Percentiles rank a stretch among this genome's conserved stretches.
These are phyloP conservation scores for Schlechtendalia chinensis DNA, from an alignment of 1,140 invertebrate species.

Conservation along the genomic window DNA sequence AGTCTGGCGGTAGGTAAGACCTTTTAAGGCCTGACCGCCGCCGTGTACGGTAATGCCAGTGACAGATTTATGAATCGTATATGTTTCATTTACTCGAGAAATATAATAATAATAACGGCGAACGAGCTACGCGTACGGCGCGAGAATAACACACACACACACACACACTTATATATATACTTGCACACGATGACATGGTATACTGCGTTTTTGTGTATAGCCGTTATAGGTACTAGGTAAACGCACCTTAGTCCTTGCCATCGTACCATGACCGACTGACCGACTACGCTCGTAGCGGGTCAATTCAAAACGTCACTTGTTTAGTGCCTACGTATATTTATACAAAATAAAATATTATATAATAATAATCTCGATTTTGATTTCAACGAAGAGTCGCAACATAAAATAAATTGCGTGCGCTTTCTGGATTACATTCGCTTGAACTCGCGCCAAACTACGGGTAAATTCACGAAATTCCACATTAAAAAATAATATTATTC, in stretches of 20 bases:
- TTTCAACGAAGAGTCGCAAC: no score
- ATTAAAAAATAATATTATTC: no score
- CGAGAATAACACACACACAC: neutral
- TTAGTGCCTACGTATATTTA: no score
- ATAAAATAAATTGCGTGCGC: no score
- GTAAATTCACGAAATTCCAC: no score
- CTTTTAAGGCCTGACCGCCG: conserved; percentile 44
- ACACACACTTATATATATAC: neutral
- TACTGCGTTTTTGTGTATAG: neutral
- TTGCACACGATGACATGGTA: neutral
- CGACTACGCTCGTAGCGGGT: neutral
- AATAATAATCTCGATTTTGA: no score
- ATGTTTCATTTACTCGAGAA: conserved; percentile 46
- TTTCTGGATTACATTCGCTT: no score
- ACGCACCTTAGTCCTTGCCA: neutral
- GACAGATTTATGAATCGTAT: conserved; percentile 48
- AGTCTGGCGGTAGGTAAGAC: conserved; percentile 43
- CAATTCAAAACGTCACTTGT: no score
- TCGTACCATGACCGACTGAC: neutral
- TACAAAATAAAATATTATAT: no score
- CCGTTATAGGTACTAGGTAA: neutral
- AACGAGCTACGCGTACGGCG: neutral
- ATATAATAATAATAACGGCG: conserved; percentile 44
- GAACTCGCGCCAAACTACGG: no score
- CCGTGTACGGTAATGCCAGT: conserved; percentile 21